These are phyloP conservation scores for Heliconius nattereri DNA, from an alignment of 1,140 invertebrate species.

Conservation along the genomic window DNA sequence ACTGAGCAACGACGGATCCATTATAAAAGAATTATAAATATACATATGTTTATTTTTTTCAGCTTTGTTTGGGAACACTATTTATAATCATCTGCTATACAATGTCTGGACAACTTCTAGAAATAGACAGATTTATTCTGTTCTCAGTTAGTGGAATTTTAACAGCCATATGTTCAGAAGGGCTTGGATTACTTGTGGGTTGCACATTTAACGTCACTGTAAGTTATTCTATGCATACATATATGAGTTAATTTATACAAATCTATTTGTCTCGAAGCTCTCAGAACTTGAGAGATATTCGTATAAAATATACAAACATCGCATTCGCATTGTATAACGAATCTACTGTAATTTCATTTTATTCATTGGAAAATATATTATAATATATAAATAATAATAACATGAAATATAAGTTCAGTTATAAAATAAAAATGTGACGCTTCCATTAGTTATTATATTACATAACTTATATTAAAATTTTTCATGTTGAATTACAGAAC, in stretches of 20 bases:
- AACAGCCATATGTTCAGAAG: conserved; percentile 83
- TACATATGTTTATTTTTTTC: conserved; percentile 41
- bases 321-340: too few species aligned
- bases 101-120: conserved; percentile 82
- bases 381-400: too few species aligned
- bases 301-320: background rate
- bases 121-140: conserved; percentile 81
- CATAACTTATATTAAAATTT: background rate
- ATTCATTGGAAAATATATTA: background rate
- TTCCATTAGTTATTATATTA: too few species aligned
- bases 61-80: conserved; percentile 81
- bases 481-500: conserved; percentile 76
- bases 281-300: background rate
- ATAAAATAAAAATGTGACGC: too few species aligned
- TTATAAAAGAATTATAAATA: background rate
- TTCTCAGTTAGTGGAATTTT: conserved; percentile 81
- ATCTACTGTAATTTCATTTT: background rate
- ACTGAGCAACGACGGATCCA: too few species aligned
- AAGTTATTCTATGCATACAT: conserved; percentile 47
- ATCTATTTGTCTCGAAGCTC: background rate
- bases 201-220: conserved; percentile 84
- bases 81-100: conserved; percentile 82
- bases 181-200: conserved; percentile 83
- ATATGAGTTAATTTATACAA: background rate
- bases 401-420: too few species aligned